These are phyloP conservation scores for Xiphydria camelus DNA, from an alignment of 2,888 invertebrate species.

Conservation along the genomic window DNA sequence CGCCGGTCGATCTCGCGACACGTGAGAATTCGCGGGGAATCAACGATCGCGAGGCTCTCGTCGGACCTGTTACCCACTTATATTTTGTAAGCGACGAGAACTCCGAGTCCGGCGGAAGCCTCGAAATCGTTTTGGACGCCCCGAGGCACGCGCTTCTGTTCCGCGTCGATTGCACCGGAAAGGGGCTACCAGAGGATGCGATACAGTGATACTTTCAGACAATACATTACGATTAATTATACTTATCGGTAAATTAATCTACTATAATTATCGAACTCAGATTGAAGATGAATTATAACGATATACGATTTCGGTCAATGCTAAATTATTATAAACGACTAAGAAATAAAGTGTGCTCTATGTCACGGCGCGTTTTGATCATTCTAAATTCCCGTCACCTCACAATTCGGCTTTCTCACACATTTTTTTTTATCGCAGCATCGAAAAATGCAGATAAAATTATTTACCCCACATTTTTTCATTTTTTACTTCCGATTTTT, in stretches of 20 bases:
- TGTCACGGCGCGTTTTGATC: slow-evolving; percentile 46
- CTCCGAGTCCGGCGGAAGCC: slow-evolving; percentile 2
- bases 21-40: slow-evolving; percentile 1
- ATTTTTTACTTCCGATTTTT: too few relatives aligned
- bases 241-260: slow-evolving; percentile 55
- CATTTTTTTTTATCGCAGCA: too few relatives aligned
- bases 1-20: too few relatives aligned
- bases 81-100: slow-evolving; percentile 18
- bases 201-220: slow-evolving; percentile 56
- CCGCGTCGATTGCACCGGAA: too few relatives aligned
- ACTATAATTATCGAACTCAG: slow-evolving; percentile 51
- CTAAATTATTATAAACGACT: slow-evolving; percentile 55
- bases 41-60: slow-evolving; percentile 4
- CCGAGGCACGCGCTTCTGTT: too few relatives aligned
- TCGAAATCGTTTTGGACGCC: too few relatives aligned
- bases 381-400: too few relatives aligned
- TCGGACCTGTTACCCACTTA: slow-evolving; percentile 14
- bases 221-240: slow-evolving; percentile 57
- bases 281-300: slow-evolving; percentile 43
- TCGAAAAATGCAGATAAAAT: too few relatives aligned
- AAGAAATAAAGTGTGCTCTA: slow-evolving; percentile 57
- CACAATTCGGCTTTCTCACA: too few relatives aligned
- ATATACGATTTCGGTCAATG: slow-evolving; percentile 52
- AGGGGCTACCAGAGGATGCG: slow-evolving; percentile 53
- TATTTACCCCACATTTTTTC: too few relatives aligned